Evolutionary conservation across 2,888 invertebrate species (phyloP).

Genomic region (Portevinia maculata): DNA sequence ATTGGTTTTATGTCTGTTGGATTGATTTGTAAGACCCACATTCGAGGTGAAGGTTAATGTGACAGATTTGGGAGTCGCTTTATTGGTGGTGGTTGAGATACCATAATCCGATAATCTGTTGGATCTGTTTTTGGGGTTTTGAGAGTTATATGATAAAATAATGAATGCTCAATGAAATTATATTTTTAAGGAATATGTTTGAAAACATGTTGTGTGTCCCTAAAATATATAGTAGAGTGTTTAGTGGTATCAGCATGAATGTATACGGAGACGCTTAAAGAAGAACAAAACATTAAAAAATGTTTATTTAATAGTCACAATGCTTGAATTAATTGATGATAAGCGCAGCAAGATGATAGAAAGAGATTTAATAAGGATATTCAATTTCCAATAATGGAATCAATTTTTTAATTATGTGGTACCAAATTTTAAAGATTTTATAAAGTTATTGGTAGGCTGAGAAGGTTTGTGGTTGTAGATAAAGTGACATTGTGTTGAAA

Average conservation of each 20-base stretch:
- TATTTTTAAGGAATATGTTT: conserved; percentile 22
- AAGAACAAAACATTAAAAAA: background rate
- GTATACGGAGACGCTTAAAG: conserved; percentile 22
- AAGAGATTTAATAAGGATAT: too few species aligned
- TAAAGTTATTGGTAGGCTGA: too few species aligned
- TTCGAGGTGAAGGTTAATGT: conserved; percentile 70
- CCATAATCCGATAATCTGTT: conserved; percentile 71
- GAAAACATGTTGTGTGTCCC: conserved; percentile 55
- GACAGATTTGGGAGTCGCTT: conserved; percentile 64
- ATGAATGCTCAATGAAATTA: conserved; percentile 68
- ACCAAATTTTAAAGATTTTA: too few species aligned
- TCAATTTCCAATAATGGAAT: too few species aligned
- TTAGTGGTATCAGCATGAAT: conserved; percentile 35
- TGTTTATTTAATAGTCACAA: too few species aligned
- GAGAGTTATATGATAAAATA: conserved; percentile 65
- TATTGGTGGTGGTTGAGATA: conserved; percentile 63
- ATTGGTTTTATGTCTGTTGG: conserved; percentile 59
- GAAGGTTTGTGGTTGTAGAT: too few species aligned
- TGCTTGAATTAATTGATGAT: too few species aligned
- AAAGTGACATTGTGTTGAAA: too few species aligned
- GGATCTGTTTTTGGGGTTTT: conserved; percentile 70
- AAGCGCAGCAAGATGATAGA: too few species aligned
- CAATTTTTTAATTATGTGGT: too few species aligned
- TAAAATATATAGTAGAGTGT: conserved; percentile 26
- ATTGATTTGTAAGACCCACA: conserved; percentile 68